A percentile compares a stretch with the other conserved stretches of the same genome.
phyloP scores from a whole-genome alignment of 2,797 vertebrate genomes.

The Gobio occitaniae region DNA sequence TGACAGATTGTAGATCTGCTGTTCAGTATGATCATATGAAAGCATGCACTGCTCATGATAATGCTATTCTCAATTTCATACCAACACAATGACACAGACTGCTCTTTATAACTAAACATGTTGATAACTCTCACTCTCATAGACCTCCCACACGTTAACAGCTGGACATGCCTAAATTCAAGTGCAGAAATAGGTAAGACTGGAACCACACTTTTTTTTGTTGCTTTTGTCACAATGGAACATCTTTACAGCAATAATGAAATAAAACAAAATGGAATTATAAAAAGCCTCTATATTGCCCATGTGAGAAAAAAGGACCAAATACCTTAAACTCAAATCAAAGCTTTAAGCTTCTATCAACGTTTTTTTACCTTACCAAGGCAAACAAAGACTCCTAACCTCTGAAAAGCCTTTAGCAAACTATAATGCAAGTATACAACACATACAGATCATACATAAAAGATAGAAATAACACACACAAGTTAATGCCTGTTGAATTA shows the following conservation, averaged over 20 bases:
- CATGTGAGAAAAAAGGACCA: background rate
- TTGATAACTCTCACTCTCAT: background rate
- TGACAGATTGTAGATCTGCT: conserved; percentile 69
- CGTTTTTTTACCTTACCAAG: background rate
- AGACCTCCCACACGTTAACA: background rate
- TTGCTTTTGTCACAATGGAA: background rate
- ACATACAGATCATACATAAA: background rate
- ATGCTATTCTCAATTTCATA: conserved; percentile 1
- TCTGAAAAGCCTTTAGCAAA: background rate
- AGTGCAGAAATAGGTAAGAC: background rate
- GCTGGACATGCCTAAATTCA: background rate
- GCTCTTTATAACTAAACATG: background rate
- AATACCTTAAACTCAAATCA: background rate
- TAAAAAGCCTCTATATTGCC: background rate
- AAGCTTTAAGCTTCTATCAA: background rate
- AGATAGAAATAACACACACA: background rate
- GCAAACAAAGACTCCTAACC: background rate
- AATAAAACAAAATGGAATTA: background rate
- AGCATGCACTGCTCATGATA: background rate
- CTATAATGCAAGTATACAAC: background rate
- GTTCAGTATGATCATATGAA: conserved; percentile 73
- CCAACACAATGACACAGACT: conserved; percentile 23
- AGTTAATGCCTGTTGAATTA: background rate
- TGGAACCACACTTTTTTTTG: background rate
- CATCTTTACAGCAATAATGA: background rate